A percentile compares a stretch with the other conserved stretches of the same genome.
These are phyloP conservation scores for Theretra japonica DNA, from an alignment of 2,888 invertebrate genomes.

Conservation along the genomic window DNA sequence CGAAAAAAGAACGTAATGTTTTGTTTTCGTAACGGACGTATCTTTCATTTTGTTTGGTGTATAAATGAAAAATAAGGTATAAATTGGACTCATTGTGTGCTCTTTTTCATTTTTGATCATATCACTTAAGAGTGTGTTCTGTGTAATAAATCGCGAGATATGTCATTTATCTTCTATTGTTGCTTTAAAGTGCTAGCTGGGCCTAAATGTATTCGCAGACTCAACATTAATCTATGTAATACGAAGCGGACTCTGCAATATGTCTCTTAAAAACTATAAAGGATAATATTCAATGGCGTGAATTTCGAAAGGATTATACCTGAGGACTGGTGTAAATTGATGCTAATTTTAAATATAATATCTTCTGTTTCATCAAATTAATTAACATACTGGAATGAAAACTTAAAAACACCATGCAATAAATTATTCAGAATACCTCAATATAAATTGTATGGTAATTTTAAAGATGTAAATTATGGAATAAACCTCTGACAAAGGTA, in stretches of 20 bases:
- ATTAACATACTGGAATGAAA: no score
- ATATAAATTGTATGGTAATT: no score
- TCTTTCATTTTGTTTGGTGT: constrained; percentile 31
- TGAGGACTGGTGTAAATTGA: no score
- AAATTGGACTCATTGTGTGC: constrained; percentile 11
- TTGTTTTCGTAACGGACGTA: constrained; percentile 56
- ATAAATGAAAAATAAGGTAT: constrained; percentile 12
- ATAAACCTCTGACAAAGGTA: no score
- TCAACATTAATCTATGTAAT: background rate
- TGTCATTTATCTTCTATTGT: background rate
- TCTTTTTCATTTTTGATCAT: constrained; percentile 14
- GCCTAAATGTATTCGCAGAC: background rate
- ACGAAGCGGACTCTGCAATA: background rate
- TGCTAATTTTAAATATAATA: no score
- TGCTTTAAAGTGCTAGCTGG: background rate
- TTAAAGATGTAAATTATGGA: no score
- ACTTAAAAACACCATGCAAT: no score
- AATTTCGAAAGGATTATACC: no score
- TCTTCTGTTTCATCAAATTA: no score
- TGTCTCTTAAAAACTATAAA: no score
- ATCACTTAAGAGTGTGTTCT: constrained; percentile 1
- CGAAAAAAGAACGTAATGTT: constrained; percentile 54
- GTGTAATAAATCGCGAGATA: background rate
- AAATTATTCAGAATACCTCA: no score
- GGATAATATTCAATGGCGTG: no score